Evolutionary conservation across 2,797 vertebrate species (phyloP).

Genomic region (Hydrocynus forskahlii): DNA sequence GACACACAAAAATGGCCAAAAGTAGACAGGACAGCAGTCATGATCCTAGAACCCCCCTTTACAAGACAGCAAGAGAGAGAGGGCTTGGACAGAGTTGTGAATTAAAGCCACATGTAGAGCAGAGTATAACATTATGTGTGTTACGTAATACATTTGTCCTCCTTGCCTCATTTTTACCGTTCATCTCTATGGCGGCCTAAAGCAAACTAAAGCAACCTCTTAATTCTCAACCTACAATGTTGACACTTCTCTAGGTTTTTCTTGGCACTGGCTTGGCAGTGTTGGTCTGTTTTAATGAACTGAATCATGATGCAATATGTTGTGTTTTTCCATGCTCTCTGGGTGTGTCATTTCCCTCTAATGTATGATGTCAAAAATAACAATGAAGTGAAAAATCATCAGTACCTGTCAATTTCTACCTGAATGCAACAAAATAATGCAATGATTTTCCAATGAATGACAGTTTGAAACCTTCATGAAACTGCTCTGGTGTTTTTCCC

Average conservation of each 20-base stretch:
- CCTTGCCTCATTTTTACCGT: background rate
- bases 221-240: background rate
- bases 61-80: background rate
- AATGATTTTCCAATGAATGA: background rate
- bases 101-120: constrained; percentile 43
- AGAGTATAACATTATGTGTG: background rate
- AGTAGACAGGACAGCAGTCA: background rate
- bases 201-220: background rate
- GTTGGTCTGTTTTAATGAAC: background rate
- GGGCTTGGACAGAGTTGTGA: constrained; percentile 9
- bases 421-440: background rate
- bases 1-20: background rate
- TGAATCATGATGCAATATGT: background rate
- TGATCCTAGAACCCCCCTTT: background rate
- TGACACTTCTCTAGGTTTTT: background rate
- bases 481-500: too few species aligned
- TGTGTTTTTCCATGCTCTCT: background rate
- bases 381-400: background rate
- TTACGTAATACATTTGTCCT: constrained; percentile 25
- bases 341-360: background rate
- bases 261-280: background rate
- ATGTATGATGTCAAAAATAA: background rate
- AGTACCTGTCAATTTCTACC: background rate
- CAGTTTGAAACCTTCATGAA: too few species aligned
- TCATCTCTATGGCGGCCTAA: background rate